A percentile compares a stretch with the other conserved stretches of the same genome.
These are phyloP conservation scores for Apodemia mormo DNA, from an alignment of 2,888 invertebrate genomes.

Conservation along the genomic window DNA sequence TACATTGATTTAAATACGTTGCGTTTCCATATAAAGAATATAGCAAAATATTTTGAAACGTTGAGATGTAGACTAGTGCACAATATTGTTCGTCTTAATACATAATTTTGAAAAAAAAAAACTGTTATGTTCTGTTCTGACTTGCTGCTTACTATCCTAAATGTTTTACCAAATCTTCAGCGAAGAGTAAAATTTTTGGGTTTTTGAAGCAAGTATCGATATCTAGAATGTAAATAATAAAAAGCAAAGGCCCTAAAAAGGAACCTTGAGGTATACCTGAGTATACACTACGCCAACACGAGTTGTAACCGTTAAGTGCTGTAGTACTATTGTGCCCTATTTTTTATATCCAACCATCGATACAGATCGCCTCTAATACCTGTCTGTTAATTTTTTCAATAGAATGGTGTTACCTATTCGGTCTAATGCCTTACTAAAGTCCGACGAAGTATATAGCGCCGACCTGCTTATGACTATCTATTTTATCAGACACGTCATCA, in stretches of 20 bases:
- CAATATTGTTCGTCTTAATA: conserved; percentile 29
- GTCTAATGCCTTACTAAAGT: no score
- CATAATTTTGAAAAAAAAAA: conserved; percentile 23
- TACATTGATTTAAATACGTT: no score
- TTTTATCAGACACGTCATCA: no score
- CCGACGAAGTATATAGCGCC: no score
- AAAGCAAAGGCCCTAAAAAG: background rate
- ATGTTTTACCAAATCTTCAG: conserved; percentile 30
- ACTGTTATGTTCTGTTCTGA: background rate
- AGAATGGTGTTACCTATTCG: no score
- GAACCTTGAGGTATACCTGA: background rate
- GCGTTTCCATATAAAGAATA: background rate
- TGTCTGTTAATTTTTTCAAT: no score
- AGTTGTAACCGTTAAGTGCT: no score
- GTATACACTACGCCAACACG: background rate
- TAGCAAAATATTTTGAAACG: conserved; percentile 27
- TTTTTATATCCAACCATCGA: no score
- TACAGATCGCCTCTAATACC: no score
- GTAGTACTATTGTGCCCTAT: no score
- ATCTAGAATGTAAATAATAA: background rate
- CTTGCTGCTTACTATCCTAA: conserved; percentile 1
- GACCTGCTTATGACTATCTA: no score
- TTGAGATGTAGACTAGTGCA: conserved; percentile 28
- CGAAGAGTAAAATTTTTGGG: conserved; percentile 20
- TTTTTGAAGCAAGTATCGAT: conserved; percentile 20